Evolutionary conservation across 2,113 vertebrate genomes (phyloP), one percentile per base, ranked within the genome.

Genomic region (Gambusia affinis): DNA sequence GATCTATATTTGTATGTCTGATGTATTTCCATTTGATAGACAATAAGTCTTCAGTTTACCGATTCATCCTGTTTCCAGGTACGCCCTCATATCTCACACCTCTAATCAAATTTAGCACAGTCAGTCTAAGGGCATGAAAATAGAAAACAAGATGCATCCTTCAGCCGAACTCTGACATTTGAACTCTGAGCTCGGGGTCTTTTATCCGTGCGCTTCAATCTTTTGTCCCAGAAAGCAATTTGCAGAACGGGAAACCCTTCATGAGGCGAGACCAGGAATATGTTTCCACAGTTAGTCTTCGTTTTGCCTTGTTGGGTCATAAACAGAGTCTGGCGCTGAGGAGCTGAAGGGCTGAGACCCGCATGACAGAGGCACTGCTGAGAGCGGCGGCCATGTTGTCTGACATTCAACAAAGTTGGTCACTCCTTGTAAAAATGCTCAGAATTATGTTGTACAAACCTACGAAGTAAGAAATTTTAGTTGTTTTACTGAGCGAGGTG

Each of bases 321-420:
- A 82, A 84, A 87, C 80, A 84, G 51, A 77, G 33, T 76, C 54
- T 44, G 17, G 73, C 54, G 54, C 62, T 71, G 67, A 47, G 73
- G 71, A 83, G 84, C 70, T 69, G 60, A 84, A 80, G 76, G 75
- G 78, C 63, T 64, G 60, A 73, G 85, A 85, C 78, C 83, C 47
- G 44, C 71, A 88, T 84, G 78, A 88, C 87, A 85, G 80, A 85
- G 85, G 85, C 81, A 85, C 76, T 61, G 51, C 27, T 47, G 62
- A 81, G 60, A 76, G 44, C 67, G 51, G 12, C 12, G 44, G 64
- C 12, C 74, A 82, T 29, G 11, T 70, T 47, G n/a, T 68, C 72
- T 75, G 54, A 77, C 57, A 64, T n/a, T 61, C 35, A 82, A 71
- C 66, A 27, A n/a, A 75, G 61, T 77, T 33, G 68, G 28, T 72